Percentiles rank a stretch among this genome's conserved stretches.
phyloP scores from a whole-genome alignment of 2,888 invertebrate genomes.

The Neoascia interrupta region DNA sequence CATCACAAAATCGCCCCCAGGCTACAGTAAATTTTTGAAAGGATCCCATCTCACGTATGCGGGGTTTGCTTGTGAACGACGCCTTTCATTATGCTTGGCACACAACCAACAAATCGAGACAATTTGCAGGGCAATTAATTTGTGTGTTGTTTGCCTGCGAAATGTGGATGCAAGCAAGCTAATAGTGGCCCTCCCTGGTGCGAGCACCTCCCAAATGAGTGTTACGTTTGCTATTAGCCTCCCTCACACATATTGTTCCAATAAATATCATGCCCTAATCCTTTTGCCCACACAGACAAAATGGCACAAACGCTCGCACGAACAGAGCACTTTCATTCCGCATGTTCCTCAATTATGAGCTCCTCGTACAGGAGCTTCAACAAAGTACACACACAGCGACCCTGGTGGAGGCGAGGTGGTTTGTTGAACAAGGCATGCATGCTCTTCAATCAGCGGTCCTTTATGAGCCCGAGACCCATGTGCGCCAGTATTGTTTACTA shows the following conservation, averaged over 20 bases:
- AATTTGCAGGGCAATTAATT: slow-evolving; percentile 65
- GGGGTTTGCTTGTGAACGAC: slow-evolving; percentile 15
- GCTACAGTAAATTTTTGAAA: slow-evolving; percentile 45
- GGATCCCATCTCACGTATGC: slow-evolving; percentile 12
- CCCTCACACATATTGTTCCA: slow-evolving; percentile 42
- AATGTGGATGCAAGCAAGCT: slow-evolving; percentile 32
- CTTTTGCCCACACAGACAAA: slow-evolving; percentile 23
- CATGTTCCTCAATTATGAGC: slow-evolving; percentile 51
- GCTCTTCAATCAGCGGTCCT: slow-evolving; percentile 21
- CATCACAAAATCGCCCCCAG: slow-evolving; percentile 14
- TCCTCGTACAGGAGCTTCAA: slow-evolving; percentile 17
- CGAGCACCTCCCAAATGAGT: slow-evolving; percentile 32
- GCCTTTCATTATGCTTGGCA: slow-evolving; percentile 61
- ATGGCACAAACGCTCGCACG: slow-evolving; percentile 1
- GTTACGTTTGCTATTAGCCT: slow-evolving; percentile 56
- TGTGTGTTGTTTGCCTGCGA: slow-evolving; percentile 56
- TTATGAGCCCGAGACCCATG: slow-evolving; percentile 9
- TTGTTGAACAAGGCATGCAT: background rate
- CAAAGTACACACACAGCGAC: slow-evolving; percentile 21
- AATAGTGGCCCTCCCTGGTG: slow-evolving; percentile 14
- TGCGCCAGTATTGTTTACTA: background rate
- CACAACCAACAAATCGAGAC: slow-evolving; percentile 62
- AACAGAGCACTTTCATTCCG: slow-evolving; percentile 15
- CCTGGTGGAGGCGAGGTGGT: slow-evolving; percentile 14
- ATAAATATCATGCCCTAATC: slow-evolving; percentile 60